These are phyloP conservation scores for Paratilapia polleni DNA, from an alignment of 2,113 vertebrate species.

Conservation along the genomic window DNA sequence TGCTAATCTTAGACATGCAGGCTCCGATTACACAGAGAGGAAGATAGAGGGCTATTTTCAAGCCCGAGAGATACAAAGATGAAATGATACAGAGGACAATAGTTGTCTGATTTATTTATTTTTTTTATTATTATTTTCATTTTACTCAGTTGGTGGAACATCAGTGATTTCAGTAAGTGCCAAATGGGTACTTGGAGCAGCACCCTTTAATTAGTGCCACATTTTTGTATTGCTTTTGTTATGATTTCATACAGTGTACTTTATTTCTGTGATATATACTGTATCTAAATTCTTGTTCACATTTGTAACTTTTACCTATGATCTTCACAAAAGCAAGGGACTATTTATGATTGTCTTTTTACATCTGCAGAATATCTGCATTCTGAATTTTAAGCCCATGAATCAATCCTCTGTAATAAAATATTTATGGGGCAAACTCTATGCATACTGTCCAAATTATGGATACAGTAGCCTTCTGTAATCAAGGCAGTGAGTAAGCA, in stretches of 20 bases:
- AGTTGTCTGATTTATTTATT: background rate
- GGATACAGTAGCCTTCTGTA: slow-evolving; percentile 27
- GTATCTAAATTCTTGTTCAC: background rate
- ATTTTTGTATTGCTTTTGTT: background rate
- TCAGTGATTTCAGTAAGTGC: background rate
- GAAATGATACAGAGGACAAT: slow-evolving; percentile 3
- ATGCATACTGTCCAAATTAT: slow-evolving; percentile 32
- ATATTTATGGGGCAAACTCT: slow-evolving; percentile 52
- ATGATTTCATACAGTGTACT: background rate
- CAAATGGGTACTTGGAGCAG: background rate
- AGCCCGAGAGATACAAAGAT: slow-evolving; percentile 13
- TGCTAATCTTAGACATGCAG: slow-evolving; percentile 61
- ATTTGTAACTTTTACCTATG: background rate
- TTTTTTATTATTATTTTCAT: too few relatives aligned
- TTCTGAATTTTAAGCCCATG: slow-evolving; percentile 16
- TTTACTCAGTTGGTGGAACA: background rate
- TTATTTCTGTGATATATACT: background rate
- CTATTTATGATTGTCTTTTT: background rate
- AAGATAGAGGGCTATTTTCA: slow-evolving; percentile 15
- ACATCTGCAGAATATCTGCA: slow-evolving; percentile 1
- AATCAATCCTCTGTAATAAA: slow-evolving; percentile 43
- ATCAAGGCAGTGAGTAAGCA: slow-evolving; percentile 51
- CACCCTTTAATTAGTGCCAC: background rate
- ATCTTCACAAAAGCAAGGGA: background rate
- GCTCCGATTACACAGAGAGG: slow-evolving; percentile 37